phyloP scores from a whole-genome alignment of 2,888 invertebrate species.

The Trachelus iudaicus region DNA sequence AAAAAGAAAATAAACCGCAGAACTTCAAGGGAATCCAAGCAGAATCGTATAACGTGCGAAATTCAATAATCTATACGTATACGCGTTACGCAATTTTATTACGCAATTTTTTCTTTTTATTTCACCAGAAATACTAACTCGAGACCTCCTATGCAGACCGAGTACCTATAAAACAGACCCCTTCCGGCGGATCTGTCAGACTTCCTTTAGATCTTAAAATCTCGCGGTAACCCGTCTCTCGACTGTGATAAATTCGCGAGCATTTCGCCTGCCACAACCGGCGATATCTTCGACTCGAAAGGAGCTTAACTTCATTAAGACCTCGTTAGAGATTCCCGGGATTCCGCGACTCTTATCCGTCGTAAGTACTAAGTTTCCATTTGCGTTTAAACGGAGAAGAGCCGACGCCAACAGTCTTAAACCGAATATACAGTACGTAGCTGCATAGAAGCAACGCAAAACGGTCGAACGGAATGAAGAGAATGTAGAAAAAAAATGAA shows the following conservation, averaged over 20 bases:
- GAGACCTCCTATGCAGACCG: background rate
- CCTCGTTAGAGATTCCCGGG: constrained; percentile 9
- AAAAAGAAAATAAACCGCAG: background rate
- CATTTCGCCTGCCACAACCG: background rate
- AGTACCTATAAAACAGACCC: background rate
- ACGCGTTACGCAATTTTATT: background rate
- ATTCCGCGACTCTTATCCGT: background rate
- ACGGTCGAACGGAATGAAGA: background rate
- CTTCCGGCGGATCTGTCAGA: background rate
- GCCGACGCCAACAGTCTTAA: background rate
- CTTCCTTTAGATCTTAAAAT: background rate
- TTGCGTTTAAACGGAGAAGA: background rate
- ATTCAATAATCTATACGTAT: background rate
- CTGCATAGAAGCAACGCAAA: background rate
- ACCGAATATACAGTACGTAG: background rate
- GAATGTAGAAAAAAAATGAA: background rate
- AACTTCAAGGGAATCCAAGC: background rate
- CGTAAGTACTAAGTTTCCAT: background rate
- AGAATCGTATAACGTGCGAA: background rate
- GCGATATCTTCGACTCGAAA: background rate
- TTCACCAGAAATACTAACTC: background rate
- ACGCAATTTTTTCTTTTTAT: background rate
- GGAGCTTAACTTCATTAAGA: constrained; percentile 10
- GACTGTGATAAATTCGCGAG: background rate
- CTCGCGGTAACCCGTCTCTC: background rate